phyloP scores from a whole-genome alignment of 2,797 vertebrate genomes.

The Pampus argenteus region DNA sequence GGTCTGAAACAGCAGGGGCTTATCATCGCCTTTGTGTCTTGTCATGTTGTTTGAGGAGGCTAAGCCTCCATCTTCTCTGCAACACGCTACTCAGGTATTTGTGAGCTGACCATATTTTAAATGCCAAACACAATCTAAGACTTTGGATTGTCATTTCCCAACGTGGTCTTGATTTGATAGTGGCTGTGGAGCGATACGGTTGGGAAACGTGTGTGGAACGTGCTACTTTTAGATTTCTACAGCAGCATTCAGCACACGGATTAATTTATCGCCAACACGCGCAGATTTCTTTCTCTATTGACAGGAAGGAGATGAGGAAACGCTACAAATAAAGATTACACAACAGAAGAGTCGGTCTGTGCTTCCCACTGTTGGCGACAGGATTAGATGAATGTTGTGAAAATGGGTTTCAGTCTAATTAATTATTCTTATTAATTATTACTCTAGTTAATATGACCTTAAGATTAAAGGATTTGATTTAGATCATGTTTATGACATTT shows the following conservation, averaged over 20 bases:
- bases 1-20: slow-evolving; percentile 79
- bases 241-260: slow-evolving; percentile 38
- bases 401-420: slow-evolving; percentile 8
- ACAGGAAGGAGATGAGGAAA: slow-evolving; percentile 46
- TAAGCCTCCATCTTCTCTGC: slow-evolving; percentile 72
- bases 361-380: slow-evolving; percentile 4
- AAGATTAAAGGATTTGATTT: not conserved
- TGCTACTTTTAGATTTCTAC: slow-evolving; percentile 58
- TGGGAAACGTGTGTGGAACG: slow-evolving; percentile 67
- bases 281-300: slow-evolving; percentile 32
- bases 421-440: too few relatives aligned
- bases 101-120: slow-evolving; percentile 58
- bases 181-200: slow-evolving; percentile 34
- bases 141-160: slow-evolving; percentile 69
- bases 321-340: slow-evolving; percentile 36
- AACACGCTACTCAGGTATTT: slow-evolving; percentile 76
- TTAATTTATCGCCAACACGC: slow-evolving; percentile 41
- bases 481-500: not conserved
- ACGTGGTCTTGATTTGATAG: slow-evolving; percentile 54
- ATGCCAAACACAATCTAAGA: slow-evolving; percentile 68
- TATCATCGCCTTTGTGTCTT: slow-evolving; percentile 77
- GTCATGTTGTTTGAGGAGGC: slow-evolving; percentile 76
- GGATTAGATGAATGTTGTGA: slow-evolving; percentile 22
- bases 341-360: slow-evolving; percentile 30
- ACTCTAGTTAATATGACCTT: too few relatives aligned